These are phyloP conservation scores for Desmodus rotundus DNA, from an alignment of 2,113 vertebrate genomes.

Conservation along the genomic window DNA sequence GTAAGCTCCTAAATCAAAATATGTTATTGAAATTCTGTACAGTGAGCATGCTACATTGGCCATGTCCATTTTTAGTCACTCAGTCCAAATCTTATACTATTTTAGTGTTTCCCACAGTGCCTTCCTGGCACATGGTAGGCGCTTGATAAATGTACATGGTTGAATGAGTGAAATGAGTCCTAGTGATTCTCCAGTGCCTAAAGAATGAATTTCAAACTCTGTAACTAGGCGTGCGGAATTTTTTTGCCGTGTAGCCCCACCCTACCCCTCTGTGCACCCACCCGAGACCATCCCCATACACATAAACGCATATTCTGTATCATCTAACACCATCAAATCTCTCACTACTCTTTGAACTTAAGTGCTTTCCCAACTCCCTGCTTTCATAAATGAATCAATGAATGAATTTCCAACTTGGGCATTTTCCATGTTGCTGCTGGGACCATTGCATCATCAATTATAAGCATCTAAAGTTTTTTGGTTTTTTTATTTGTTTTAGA, in stretches of 20 bases:
- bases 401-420: background rate
- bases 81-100: background rate
- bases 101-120: background rate
- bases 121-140: background rate
- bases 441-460: background rate
- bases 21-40: background rate
- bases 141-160: background rate
- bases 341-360: background rate
- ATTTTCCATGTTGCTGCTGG: background rate
- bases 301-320: background rate
- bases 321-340: background rate
- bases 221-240: background rate
- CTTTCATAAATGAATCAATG: conserved; percentile 25
- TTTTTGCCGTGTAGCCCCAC: background rate
- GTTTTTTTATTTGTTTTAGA: conserved; percentile 14
- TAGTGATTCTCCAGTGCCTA: background rate
- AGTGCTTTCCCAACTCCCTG: background rate
- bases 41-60: background rate
- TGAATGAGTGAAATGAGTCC: background rate
- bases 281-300: background rate
- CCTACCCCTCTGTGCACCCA: background rate
- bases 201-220: background rate
- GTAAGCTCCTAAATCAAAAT: background rate
- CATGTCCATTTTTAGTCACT: background rate
- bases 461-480: background rate